These are phyloP conservation scores for Lepidocolaptes lacrymiger DNA, from an alignment of 2,797 vertebrate genomes.

Conservation along the genomic window DNA sequence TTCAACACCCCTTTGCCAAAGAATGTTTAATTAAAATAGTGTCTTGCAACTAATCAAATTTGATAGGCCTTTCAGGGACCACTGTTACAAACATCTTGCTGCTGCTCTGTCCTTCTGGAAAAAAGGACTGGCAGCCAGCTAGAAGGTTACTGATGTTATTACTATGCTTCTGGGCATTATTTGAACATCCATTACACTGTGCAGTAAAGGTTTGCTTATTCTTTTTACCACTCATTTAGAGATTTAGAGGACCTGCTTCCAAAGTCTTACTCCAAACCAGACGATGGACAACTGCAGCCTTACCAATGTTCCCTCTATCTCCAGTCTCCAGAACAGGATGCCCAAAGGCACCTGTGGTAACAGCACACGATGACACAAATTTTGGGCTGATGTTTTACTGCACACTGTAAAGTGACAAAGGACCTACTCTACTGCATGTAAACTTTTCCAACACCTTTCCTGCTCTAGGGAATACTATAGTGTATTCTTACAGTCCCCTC, in stretches of 20 bases:
- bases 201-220: neutral
- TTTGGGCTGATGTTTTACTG: neutral
- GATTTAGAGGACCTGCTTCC: neutral
- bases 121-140: neutral
- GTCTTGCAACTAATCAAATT: neutral
- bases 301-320: neutral
- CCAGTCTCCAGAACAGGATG: neutral
- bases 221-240: neutral
- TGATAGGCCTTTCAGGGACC: neutral
- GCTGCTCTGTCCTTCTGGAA: neutral
- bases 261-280: neutral
- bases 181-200: accelerated
- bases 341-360: neutral
- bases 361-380: accelerated
- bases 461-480: neutral
- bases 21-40: neutral
- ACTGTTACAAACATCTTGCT: neutral
- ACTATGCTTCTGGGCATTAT: neutral
- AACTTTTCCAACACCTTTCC: neutral
- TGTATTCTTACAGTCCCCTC: neutral
- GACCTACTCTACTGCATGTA: neutral
- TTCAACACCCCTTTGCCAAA: neutral
- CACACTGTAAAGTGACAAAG: neutral
- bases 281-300: neutral
- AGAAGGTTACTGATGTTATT: neutral